Evolutionary conservation across 64 coral and sea anemone genomes (phyloP).

Genomic region (Stichodactyla helianthus): DNA sequence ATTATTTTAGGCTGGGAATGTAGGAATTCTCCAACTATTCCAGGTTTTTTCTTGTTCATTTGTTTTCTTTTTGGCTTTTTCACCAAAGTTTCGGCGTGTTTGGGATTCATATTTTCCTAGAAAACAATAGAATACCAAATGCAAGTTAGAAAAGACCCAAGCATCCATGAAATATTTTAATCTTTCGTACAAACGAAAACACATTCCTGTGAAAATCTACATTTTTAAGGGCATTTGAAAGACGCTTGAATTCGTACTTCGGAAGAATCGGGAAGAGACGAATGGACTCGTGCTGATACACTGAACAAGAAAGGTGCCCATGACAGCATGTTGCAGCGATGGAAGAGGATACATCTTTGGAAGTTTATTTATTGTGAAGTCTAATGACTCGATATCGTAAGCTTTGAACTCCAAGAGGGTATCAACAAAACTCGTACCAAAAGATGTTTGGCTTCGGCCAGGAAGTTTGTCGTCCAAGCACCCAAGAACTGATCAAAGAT

Average conservation of each 20-base stretch:
- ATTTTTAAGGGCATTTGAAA: neutral
- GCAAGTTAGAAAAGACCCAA: neutral
- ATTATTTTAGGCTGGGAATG: neutral
- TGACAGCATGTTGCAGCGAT: neutral
- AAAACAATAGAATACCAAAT: neutral
- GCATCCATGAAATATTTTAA: neutral
- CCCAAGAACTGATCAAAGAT: neutral
- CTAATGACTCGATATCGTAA: neutral
- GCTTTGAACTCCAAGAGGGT: neutral
- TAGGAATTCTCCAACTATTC: neutral
- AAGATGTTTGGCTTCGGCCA: neutral
- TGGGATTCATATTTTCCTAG: neutral
- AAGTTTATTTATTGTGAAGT: neutral
- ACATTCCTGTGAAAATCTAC: conserved; percentile 9
- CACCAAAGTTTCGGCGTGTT: neutral
- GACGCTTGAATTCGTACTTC: neutral
- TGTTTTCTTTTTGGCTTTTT: neutral
- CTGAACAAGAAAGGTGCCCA: neutral
- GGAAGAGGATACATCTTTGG: neutral
- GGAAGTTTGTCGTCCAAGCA: neutral
- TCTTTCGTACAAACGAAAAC: neutral
- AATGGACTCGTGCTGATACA: neutral
- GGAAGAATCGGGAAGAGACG: neutral
- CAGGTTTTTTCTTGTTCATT: neutral
- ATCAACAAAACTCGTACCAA: neutral